Conservation (phyloP, 2,113 vertebrate genomes). For the Trematocara macrostoma region DNA sequence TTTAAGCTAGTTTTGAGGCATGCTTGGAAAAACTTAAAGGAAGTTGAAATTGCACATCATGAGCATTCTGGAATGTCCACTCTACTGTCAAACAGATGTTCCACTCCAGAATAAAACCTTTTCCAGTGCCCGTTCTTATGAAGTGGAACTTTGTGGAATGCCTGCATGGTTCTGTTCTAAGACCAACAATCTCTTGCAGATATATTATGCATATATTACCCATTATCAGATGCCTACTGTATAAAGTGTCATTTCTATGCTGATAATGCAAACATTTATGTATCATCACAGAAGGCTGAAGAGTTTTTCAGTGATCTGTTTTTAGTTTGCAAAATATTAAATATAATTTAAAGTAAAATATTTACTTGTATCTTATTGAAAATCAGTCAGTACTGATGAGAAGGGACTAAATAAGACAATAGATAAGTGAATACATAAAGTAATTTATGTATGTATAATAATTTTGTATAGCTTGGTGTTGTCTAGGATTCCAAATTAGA, state of each 20-base stretch:
- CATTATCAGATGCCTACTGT: neutral
- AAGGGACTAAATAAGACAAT: neutral
- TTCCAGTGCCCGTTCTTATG: neutral
- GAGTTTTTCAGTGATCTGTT: neutral
- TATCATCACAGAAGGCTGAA: neutral
- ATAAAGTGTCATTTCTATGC: neutral
- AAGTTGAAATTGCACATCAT: neutral
- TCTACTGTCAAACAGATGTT: neutral
- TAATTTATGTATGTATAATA: neutral
- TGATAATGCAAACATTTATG: neutral
- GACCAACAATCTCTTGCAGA: neutral
- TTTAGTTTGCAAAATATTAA: neutral
- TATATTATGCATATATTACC: neutral
- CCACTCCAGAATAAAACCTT: neutral
- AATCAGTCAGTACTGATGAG: neutral
- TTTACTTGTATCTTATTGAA: neutral
- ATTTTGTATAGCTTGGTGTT: neutral
- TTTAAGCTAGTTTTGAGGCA: neutral
- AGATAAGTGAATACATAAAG: neutral
- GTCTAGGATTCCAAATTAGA: neutral
- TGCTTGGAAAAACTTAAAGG: neutral
- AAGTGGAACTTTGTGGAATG: neutral
- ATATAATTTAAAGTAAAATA: neutral
- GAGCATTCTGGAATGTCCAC: neutral
- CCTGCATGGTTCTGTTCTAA: neutral